Evolutionary conservation across 2,888 invertebrate genomes (phyloP), one percentile per base, ranked within the genome.

Genomic region (Rhagonycha fulva): DNA sequence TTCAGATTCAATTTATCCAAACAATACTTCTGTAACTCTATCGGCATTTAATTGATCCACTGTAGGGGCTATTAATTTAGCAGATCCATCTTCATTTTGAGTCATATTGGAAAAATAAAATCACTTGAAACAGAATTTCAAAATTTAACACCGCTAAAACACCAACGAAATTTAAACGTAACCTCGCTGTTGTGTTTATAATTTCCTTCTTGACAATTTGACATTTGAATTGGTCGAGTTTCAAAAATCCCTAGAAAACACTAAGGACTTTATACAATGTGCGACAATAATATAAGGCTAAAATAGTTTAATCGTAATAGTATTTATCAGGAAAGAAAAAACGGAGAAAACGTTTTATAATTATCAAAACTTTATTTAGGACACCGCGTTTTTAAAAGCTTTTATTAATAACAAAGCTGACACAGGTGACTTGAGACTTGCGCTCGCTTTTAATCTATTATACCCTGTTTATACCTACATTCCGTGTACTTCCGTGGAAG

Each of bases 11-110:
- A 67, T 68, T 68, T 78, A 47, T n/a, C 12, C 4, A n/a, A 2
- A 47, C 47, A 47, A 19, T 90, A 96, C 96, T 90, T 95, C 94
- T 80, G 97, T 97, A 82, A 98, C 95, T 85, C 94, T 90, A 86
- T 98, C 98, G 0, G 95, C 91, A 87, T 96, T 96, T 72, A 98
- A 96, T 89, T 98, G 97, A 78, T 96, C 94, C 28, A 97, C 93
- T 0, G 97, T 97, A 12, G 94, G 94, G 68, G 93, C 90, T 12
- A 93, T 91, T 84, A 91, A 87, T 88, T 90, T 90, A n/a, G 71
- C 23, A 5, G 76, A 30, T 23, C 62, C 14, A 26, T 72, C 74
- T 68, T 60, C 47, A 30, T 73, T 78, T 19, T 72, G 68, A 24
- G 75, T 70, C 81, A 81, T 81, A 32, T 62, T 72, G 14, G 26